Evolutionary conservation across 2,113 vertebrate species (phyloP), one percentile per base, ranked within the genome.

Genomic region (Trinectes maculatus): DNA sequence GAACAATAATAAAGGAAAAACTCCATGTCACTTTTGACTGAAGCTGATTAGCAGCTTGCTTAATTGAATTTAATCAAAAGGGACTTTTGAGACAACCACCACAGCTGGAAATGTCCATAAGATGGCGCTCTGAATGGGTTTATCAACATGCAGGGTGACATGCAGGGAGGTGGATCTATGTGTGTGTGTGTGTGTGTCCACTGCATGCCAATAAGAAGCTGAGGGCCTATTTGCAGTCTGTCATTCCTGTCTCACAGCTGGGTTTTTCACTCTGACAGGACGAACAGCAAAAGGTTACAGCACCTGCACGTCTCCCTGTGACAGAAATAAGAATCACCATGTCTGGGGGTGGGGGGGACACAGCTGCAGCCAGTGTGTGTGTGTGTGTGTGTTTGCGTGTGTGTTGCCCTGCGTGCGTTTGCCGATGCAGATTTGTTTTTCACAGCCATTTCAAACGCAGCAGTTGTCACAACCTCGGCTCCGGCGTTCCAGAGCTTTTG

Each of bases 171-270:
- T 56, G 61, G 1, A 34, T 49, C 1, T 78, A 24, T 74, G 2
- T 64, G 43, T 42, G 53, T 56, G 68, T 42, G 26, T 44, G 58
- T 24, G 43, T 49, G 53, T 36, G 47, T 43, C 43, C n/a, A 0
- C 69, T 72, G 87, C 80, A 89, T 87, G 73, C 77, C 75, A 88
- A 85, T 88, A 77, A 80, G 85, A 53, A 57, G 68, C 78, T 62
- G 80, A 78, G 69, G 60, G 74, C 56, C 70, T 70, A 66, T 82
- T 80, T 69, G 71, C 79, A 69, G 78, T 40, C 34, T 79, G 82
- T 60, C 77, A 55, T 61, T 80, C 49, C 61, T 52, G 6, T 31
- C 15, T 63, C 82, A 64, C 85, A 81, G 79, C 82, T 77, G 77
- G 82, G 54, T 57, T 66, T 82, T 83, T 82, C 73, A 47, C 77